Conservation (phyloP, 2,797 vertebrate genomes). For the Anguilla megastoma region DNA sequence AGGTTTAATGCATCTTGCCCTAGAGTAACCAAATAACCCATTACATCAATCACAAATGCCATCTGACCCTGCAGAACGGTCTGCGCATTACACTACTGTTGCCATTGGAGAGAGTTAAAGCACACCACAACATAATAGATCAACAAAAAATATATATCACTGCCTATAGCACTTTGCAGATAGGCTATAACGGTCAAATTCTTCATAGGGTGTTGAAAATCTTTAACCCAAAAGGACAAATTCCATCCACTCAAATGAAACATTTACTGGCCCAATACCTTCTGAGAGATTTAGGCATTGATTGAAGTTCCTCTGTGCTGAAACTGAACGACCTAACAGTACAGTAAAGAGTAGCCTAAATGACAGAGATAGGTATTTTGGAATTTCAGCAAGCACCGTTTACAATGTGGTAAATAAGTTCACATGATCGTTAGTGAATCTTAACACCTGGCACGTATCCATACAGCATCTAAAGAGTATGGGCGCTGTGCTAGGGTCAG, state of each 20-base stretch:
- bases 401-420: background rate
- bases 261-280: background rate
- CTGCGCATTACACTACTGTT: background rate
- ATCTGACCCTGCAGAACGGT: background rate
- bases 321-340: background rate
- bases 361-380: background rate
- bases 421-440: background rate
- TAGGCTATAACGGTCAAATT: background rate
- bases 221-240: background rate
- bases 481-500: background rate
- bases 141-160: background rate
- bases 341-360: background rate
- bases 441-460: background rate
- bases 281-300: background rate
- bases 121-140: background rate
- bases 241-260: too few relatives aligned
- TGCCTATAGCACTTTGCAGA: background rate
- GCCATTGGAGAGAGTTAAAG: background rate
- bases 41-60: background rate
- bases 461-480: background rate
- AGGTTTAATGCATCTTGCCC: slow-evolving; percentile 4
- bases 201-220: background rate
- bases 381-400: background rate
- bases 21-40: background rate
- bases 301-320: background rate